Conservation (phyloP, 2,797 vertebrate genomes). For the Margarornis squamiger region DNA sequence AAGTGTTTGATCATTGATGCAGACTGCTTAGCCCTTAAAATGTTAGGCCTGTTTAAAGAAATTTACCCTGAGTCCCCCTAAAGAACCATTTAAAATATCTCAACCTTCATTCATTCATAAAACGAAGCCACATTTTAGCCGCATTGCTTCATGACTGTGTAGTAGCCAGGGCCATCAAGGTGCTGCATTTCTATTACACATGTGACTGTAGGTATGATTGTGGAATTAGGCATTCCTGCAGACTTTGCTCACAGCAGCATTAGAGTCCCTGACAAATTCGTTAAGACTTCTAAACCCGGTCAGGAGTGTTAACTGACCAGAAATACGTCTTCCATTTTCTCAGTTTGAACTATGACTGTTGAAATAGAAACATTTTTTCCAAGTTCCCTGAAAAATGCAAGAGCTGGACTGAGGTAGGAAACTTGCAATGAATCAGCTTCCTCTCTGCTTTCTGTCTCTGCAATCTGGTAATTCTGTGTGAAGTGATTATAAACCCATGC, state of each 20-base stretch:
- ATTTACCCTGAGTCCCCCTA: not conserved
- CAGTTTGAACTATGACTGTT: not conserved
- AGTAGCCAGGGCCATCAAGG: not conserved
- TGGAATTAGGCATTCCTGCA: not conserved
- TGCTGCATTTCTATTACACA: not conserved
- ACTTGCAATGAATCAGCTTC: not conserved
- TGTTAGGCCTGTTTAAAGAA: not conserved
- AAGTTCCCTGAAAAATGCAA: not conserved
- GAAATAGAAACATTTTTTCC: conserved; percentile 14
- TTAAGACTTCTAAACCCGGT: not conserved
- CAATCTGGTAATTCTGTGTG: not conserved
- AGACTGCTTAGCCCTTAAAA: not conserved
- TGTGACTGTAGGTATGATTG: not conserved
- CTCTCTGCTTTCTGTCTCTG: not conserved
- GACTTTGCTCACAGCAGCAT: not conserved
- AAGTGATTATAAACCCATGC: conserved; percentile 32
- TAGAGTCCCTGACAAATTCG: not conserved
- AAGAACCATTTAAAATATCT: not conserved
- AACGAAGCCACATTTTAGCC: not conserved
- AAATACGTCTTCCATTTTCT: not conserved
- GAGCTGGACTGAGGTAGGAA: not conserved
- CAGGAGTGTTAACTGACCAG: not conserved
- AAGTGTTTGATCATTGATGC: not conserved
- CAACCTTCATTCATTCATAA: not conserved
- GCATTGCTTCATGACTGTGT: not conserved